Conservation (phyloP, 2,113 vertebrate species). For the Antidorcas marsupialis region DNA sequence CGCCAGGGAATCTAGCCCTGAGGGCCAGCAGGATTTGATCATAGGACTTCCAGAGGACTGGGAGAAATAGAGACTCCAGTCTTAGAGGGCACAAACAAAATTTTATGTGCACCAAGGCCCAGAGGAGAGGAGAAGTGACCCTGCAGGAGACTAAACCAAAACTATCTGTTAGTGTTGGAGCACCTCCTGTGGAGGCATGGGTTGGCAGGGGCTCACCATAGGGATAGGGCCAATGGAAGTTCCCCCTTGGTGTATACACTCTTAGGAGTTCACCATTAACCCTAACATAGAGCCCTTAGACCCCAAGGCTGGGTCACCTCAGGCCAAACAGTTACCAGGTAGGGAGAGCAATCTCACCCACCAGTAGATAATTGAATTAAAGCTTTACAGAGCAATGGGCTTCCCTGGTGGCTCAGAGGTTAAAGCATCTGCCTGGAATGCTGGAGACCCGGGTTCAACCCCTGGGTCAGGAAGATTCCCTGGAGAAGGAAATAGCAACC, state of each 20-base stretch:
- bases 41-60: not conserved
- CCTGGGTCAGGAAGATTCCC: no score
- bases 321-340: not conserved
- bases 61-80: not conserved
- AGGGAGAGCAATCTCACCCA: not conserved
- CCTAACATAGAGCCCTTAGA: not conserved
- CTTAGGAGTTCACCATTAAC: not conserved
- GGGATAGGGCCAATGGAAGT: not conserved
- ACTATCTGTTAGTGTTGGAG: not conserved
- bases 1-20: not conserved
- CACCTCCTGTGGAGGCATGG: not conserved
- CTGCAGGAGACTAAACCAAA: not conserved
- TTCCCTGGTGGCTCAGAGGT: no score
- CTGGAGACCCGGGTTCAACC: fast-evolving
- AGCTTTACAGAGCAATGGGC: not conserved
- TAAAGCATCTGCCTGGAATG: no score
- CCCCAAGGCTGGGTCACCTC: not conserved
- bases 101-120: not conserved
- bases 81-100: not conserved
- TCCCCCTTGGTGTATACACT: not conserved
- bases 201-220: not conserved
- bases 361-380: not conserved
- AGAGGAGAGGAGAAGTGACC: not conserved
- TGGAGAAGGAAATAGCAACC: no score
- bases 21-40: not conserved